These are phyloP conservation scores for Aepyceros melampus DNA, from an alignment of 2,113 vertebrate species.

Conservation along the genomic window DNA sequence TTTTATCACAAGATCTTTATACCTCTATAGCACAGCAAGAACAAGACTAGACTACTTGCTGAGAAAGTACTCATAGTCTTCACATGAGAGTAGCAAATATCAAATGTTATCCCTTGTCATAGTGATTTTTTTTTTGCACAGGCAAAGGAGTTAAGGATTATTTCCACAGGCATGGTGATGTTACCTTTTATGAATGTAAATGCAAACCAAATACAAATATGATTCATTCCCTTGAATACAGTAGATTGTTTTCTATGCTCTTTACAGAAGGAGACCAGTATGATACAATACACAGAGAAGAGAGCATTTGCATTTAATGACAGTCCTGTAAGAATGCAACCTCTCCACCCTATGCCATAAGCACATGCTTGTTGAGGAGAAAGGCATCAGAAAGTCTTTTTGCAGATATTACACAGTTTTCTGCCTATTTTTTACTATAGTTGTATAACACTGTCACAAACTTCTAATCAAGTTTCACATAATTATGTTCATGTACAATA, in stretches of 20 bases:
- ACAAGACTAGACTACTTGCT: not conserved
- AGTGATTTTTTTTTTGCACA: not conserved
- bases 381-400: not conserved
- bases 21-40: not conserved
- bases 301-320: not conserved
- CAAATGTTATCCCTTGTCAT: not conserved
- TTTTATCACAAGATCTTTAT: not conserved
- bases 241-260: not conserved
- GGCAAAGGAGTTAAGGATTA: not conserved
- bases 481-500: not conserved
- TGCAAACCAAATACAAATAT: not conserved
- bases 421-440: not conserved
- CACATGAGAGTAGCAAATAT: not conserved
- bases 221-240: not conserved
- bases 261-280: not conserved
- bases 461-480: not conserved
- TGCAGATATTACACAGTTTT: not conserved
- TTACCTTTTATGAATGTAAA: not conserved
- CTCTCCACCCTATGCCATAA: not conserved
- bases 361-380: not conserved
- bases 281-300: not conserved
- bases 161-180: not conserved
- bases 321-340: not conserved
- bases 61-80: not conserved
- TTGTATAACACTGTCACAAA: not conserved